Evolutionary conservation across 2,797 vertebrate genomes (phyloP), one percentile per base, ranked within the genome.

Genomic region (Crax fasciolata): DNA sequence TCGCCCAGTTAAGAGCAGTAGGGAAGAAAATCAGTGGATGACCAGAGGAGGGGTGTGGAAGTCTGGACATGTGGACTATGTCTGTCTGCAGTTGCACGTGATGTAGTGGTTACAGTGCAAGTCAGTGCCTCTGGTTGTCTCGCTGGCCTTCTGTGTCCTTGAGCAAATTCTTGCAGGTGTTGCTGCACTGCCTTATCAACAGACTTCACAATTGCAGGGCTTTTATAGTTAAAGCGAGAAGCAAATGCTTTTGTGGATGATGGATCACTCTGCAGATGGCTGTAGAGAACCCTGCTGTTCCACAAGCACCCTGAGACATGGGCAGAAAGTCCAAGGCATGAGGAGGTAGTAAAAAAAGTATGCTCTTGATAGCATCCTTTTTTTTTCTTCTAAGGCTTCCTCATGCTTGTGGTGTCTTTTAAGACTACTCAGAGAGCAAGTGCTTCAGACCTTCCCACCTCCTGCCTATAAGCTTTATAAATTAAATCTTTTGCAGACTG

Each of bases 41-140:
- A 55, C 15, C 12, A 11, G 70, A 27, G 59, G 28, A 11, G 7
- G 28, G 65, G 39, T 24, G 21, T 78, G 74, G n/a, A 32, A 32
- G 4, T 14, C 4, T 44, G 20, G 80, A 3, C 2, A 0, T 1
- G 5, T 7, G 44, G 39, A 24, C 12, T 10, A 0, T 6, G 9
- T n/a, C 6, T 35, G 54, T 35, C 12, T 57, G 70, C 55, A 27
- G 20, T 15, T 27, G 20, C 9, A 1, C 3, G 30, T 8, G 5
- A 9, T 6, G 28, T 11, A 7, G 44, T 5, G 11, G 25, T 52
- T 66, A 16, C 55, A 3, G 55, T 72, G 67, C 32, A 1, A 19
- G 61, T 30, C 16, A 13, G 43, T 23, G 9, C 25, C 39, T 52
- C 25, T 46, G 85, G 16, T 20, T 62, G 20, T 71, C 88, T 71